Conservation (phyloP, 2,888 invertebrate species). For the Tetragonula carbonaria region DNA sequence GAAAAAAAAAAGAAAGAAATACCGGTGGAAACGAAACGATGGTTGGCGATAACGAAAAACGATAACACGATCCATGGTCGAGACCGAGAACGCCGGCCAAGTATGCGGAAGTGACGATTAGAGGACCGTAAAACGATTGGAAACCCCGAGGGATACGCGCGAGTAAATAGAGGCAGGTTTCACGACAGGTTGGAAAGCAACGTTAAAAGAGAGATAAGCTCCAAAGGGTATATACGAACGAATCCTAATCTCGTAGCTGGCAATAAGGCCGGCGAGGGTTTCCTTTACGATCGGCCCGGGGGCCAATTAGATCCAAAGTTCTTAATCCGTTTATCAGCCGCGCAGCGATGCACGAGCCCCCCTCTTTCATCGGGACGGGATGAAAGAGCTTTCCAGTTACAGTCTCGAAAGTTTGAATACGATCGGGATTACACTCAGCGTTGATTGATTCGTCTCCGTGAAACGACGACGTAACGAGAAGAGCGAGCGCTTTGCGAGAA, state of each 20-base stretch:
- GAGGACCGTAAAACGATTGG: slow-evolving; percentile 66
- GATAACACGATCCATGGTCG: slow-evolving; percentile 57
- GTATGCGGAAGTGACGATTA: slow-evolving; percentile 70
- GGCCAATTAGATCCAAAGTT: slow-evolving; percentile 72
- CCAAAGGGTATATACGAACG: slow-evolving; percentile 51
- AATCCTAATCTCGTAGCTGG: slow-evolving; percentile 67
- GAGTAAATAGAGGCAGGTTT: slow-evolving; percentile 70
- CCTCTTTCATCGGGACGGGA: slow-evolving; percentile 60
- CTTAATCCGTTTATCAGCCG: slow-evolving; percentile 73
- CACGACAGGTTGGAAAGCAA: slow-evolving; percentile 68
- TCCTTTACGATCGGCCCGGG: slow-evolving; percentile 69
- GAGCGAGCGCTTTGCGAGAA: background rate
- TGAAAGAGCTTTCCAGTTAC: slow-evolving; percentile 51
- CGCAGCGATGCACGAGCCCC: slow-evolving; percentile 59
- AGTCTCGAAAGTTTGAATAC: slow-evolving; percentile 35
- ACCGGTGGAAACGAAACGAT: background rate
- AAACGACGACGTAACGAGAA: background rate
- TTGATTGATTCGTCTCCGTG: slow-evolving; percentile 27
- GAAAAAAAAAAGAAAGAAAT: background rate
- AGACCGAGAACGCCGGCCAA: slow-evolving; percentile 28
- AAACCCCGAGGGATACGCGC: slow-evolving; percentile 55
- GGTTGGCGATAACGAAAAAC: slow-evolving; percentile 52
- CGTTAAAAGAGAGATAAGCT: slow-evolving; percentile 57
- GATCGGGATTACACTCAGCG: slow-evolving; percentile 43
- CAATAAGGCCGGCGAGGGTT: slow-evolving; percentile 62